A percentile compares a stretch with the other conserved stretches of the same genome.
Evolutionary conservation across 1,140 invertebrate species (phyloP).

Genomic region (Ceratina calcarata): DNA sequence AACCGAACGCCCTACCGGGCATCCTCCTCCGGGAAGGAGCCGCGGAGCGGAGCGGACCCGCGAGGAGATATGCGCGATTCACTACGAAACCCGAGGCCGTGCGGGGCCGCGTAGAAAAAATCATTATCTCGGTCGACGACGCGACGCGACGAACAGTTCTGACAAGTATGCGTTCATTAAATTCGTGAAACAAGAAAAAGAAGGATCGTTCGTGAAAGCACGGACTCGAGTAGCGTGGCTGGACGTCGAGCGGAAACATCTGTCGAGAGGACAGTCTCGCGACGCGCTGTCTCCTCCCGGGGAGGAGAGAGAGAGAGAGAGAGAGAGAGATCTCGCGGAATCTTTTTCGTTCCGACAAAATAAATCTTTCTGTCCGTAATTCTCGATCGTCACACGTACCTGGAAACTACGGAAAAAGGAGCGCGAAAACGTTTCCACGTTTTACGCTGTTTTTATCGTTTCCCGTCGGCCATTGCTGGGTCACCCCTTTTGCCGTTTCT

Average conservation of each 20-base stretch:
- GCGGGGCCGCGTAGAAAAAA: slow-evolving; percentile 41
- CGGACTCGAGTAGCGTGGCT: neutral
- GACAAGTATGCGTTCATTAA: slow-evolving; percentile 45
- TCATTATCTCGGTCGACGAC: slow-evolving; percentile 40
- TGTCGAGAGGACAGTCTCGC: slow-evolving; percentile 10
- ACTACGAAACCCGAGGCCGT: slow-evolving; percentile 9
- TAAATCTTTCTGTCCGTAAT: neutral
- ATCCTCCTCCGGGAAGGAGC: slow-evolving; percentile 52
- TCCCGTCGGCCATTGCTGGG: slow-evolving; percentile 58
- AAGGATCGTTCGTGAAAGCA: neutral
- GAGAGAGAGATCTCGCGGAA: neutral
- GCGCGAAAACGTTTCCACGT: slow-evolving; percentile 25
- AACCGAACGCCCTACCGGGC: slow-evolving; percentile 47
- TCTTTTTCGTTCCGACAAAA: neutral
- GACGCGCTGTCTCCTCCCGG: neutral
- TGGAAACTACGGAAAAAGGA: no score
- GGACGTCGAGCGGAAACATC: neutral
- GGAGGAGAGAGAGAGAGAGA: no score
- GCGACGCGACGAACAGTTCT: slow-evolving; percentile 30
- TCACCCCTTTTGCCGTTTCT: slow-evolving; percentile 48
- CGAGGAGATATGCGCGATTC: slow-evolving; percentile 21
- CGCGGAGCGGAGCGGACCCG: slow-evolving; percentile 1
- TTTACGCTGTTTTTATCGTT: slow-evolving; percentile 57
- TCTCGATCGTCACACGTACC: neutral
- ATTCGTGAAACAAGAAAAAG: slow-evolving; percentile 1